These are phyloP conservation scores for Phania funesta DNA, from an alignment of 2,888 invertebrate species.

Conservation along the genomic window DNA sequence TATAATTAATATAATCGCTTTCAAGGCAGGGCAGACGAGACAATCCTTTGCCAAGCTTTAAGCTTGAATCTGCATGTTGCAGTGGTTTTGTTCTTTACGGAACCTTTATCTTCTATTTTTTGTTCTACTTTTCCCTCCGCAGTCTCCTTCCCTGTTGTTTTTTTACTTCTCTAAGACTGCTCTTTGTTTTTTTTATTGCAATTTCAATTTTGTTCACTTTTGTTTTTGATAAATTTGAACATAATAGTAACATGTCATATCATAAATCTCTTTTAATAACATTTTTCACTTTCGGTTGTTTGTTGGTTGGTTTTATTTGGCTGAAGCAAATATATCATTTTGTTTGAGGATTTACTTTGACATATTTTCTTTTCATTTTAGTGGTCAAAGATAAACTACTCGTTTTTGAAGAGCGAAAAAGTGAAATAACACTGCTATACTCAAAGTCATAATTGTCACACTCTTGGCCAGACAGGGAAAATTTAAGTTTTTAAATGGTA, in stretches of 20 bases:
- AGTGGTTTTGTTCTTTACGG: constrained; percentile 4
- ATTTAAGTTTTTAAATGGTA: neutral
- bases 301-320: neutral
- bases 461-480: neutral
- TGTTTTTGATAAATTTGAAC: constrained; percentile 58
- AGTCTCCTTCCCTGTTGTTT: too few relatives aligned
- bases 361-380: neutral
- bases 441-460: neutral
- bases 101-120: neutral
- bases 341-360: neutral
- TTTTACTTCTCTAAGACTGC: constrained; percentile 2
- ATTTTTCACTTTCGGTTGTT: constrained; percentile 42
- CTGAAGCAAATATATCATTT: constrained; percentile 22
- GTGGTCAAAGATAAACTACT: constrained; percentile 4
- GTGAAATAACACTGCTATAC: neutral
- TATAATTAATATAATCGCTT: too few relatives aligned
- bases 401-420: neutral
- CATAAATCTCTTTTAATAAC: constrained; percentile 57
- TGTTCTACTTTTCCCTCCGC: neutral
- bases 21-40: too few relatives aligned
- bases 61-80: constrained; percentile 7
- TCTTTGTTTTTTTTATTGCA: neutral
- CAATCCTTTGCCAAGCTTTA: too few relatives aligned
- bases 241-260: constrained; percentile 56
- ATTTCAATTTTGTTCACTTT: constrained; percentile 48